Evolutionary conservation across 1,140 invertebrate genomes (phyloP), one percentile per base, ranked within the genome.

Genomic region (Anoplophora glabripennis): DNA sequence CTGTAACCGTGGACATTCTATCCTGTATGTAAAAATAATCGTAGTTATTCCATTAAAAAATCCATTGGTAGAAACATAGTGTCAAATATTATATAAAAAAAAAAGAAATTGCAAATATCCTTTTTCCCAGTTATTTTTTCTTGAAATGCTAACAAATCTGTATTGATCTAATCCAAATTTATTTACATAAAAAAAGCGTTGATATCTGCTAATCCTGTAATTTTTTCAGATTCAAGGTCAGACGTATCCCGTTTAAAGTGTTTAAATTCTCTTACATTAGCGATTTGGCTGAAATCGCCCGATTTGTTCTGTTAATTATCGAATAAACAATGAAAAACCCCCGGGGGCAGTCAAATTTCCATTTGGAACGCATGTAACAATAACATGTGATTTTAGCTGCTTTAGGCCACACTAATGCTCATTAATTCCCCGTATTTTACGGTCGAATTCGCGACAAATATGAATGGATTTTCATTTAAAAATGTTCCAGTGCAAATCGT

Each of bases 311-410:
- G 48, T 54, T 55, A 61, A 61, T 61, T 55, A 53, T 38, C 36
- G 59, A 28, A 55, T 61, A 61, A 61, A 61, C 59, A 61, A 61
- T 56, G 59, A 36, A 61, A 61, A 61, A 28, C 37, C 51, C 59
- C 53, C 7, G 10, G 17, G 36, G 44, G 52, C 46, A 18, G 7
- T 12, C 17, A 42, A 44, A 54, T 61, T 61, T 54, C 53, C 51
- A 54, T 61, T 49, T 47, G 14, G n/a, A 59, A 53, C 42, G 47
- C 33, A 57, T 57, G 56, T 48, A 58, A 52, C 56, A 58, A 52
- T 58, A 58, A 48, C 53, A 61, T n/a, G 7, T 44, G 41, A 44
- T n/a, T 44, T 44, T 44, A 44, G 12, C 41, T 44, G 41, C 41
- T 44, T 10, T 17, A 44, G 41, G 41, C 41, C 12, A 14, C 17